Evolutionary conservation across 2,888 invertebrate species (phyloP).

Genomic region (Euproctis similis): DNA sequence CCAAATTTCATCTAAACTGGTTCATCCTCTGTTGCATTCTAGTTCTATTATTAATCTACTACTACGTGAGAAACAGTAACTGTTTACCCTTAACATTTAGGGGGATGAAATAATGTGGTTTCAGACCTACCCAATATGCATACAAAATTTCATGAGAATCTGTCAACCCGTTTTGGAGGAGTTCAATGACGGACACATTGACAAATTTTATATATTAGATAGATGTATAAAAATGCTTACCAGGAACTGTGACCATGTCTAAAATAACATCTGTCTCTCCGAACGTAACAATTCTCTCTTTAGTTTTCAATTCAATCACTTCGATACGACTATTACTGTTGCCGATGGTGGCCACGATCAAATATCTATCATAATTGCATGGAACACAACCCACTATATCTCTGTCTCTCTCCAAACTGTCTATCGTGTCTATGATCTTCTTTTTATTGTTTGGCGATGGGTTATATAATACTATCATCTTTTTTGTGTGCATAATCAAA

Average conservation of each 20-base stretch:
- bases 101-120: too few relatives aligned
- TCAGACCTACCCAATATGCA: too few relatives aligned
- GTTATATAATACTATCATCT: constrained; percentile 51
- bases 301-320: constrained; percentile 45
- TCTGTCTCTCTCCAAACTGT: constrained; percentile 42
- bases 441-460: constrained; percentile 32
- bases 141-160: too few relatives aligned
- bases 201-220: too few relatives aligned
- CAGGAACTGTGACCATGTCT: constrained; percentile 53
- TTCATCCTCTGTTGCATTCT: too few relatives aligned
- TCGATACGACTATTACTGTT: constrained; percentile 36
- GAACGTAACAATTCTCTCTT: constrained; percentile 42
- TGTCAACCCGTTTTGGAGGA: too few relatives aligned
- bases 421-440: constrained; percentile 34
- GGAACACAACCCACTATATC: constrained; percentile 48
- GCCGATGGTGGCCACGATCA: constrained; percentile 42
- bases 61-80: too few relatives aligned
- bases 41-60: too few relatives aligned
- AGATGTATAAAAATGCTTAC: constrained; percentile 37
- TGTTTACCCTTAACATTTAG: too few relatives aligned
- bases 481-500: constrained; percentile 52
- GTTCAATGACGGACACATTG: too few relatives aligned
- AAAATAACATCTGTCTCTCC: constrained; percentile 46
- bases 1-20: too few relatives aligned
- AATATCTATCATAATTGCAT: constrained; percentile 49